Conservation (phyloP, 2,113 vertebrate species). For the Lagopus leucura region DNA sequence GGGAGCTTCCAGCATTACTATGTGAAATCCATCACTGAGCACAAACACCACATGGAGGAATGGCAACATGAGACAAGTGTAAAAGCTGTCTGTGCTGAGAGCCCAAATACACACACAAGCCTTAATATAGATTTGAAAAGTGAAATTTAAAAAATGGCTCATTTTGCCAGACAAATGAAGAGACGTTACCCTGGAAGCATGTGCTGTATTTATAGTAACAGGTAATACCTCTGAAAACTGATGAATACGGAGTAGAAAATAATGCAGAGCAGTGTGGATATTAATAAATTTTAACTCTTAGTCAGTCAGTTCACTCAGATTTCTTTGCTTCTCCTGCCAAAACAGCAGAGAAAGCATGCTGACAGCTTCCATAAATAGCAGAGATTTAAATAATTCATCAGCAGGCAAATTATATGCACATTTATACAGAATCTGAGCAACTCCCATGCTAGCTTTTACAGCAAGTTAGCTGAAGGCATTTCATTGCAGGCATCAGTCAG, state of each 20-base stretch:
- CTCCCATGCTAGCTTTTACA: slow-evolving; percentile 28
- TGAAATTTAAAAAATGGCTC: slow-evolving; percentile 8
- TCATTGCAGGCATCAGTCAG: slow-evolving; percentile 39
- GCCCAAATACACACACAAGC: slow-evolving; percentile 28
- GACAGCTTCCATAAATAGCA: slow-evolving; percentile 58
- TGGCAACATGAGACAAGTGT: background rate
- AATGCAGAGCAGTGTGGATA: background rate
- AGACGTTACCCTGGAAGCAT: background rate
- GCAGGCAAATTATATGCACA: background rate
- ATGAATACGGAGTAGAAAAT: background rate
- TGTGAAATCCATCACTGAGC: slow-evolving; percentile 26
- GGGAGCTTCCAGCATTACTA: slow-evolving; percentile 9
- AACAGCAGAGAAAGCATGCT: slow-evolving; percentile 21
- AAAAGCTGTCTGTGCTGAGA: slow-evolving; percentile 41
- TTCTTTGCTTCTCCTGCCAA: slow-evolving; percentile 6
- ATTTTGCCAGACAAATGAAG: background rate
- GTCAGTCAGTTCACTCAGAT: background rate
- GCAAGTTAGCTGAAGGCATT: slow-evolving; percentile 14
- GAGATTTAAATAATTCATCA: slow-evolving; percentile 56
- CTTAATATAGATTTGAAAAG: background rate
- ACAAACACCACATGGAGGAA: slow-evolving; percentile 44
- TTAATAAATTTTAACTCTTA: slow-evolving; percentile 43
- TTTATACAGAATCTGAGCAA: slow-evolving; percentile 9
- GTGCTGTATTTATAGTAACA: slow-evolving; percentile 31
- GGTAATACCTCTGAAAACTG: slow-evolving; percentile 1